Conservation (phyloP, 2,113 vertebrate species). For the Vanacampus margaritifer region DNA sequence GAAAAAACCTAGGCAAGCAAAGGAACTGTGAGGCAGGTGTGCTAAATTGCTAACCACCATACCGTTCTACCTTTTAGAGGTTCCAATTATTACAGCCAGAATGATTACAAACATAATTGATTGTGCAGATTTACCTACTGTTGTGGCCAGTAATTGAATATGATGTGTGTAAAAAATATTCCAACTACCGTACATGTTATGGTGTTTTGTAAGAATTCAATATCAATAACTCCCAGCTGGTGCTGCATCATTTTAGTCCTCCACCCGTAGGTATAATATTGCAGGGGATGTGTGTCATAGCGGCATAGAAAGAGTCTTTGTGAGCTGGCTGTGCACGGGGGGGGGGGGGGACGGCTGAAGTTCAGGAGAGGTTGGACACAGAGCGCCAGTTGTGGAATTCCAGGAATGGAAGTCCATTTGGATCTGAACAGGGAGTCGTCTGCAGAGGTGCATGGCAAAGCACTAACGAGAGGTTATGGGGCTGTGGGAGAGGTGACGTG, state of each 20-base stretch:
- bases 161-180: neutral
- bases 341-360: slow-evolving; percentile 32
- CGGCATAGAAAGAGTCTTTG: slow-evolving; percentile 68
- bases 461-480: neutral
- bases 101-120: neutral
- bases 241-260: neutral
- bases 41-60: neutral
- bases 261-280: neutral
- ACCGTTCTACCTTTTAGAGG: neutral
- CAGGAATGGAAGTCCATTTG: slow-evolving; percentile 66
- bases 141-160: neutral
- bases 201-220: neutral
- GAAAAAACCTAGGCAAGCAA: too few relatives aligned
- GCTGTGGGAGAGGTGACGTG: neutral
- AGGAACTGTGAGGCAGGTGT: neutral
- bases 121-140: neutral
- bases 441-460: slow-evolving; percentile 43
- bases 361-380: slow-evolving; percentile 65
- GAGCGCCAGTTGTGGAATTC: slow-evolving; percentile 69
- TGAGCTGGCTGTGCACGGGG: slow-evolving; percentile 56
- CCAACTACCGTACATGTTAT: neutral
- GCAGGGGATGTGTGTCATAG: slow-evolving; percentile 5
- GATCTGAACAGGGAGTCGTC: slow-evolving; percentile 28
- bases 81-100: neutral
- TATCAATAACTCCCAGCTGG: neutral